phyloP scores from a whole-genome alignment of 2,113 vertebrate genomes.

The Dermatemys mawii region DNA sequence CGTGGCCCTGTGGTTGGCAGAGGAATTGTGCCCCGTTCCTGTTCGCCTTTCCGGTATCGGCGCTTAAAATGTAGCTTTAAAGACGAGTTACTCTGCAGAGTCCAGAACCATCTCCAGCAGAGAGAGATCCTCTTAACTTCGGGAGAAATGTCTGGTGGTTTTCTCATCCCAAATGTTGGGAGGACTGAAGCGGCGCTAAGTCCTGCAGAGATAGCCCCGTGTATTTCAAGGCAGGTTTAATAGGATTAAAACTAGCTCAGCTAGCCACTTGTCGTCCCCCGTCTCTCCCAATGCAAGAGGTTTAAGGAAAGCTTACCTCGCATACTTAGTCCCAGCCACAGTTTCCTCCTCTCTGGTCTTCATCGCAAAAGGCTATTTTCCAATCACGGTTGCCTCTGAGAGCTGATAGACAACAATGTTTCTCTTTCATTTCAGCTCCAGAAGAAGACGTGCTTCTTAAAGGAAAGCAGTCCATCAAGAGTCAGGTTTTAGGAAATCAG shows the following conservation, averaged over 20 bases:
- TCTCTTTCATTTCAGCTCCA: conserved; percentile 83
- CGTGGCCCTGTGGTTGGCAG: neutral
- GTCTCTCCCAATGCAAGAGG: conserved; percentile 11
- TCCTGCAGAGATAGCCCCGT: neutral
- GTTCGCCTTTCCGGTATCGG: neutral
- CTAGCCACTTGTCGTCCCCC: neutral
- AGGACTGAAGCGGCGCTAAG: neutral
- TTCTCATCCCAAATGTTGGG: neutral
- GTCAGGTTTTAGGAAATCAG: conserved; percentile 92
- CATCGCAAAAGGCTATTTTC: neutral
- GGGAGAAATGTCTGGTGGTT: neutral
- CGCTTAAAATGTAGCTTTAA: fast-evolving
- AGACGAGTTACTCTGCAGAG: fast-evolving
- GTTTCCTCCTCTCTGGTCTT: conserved; percentile 21
- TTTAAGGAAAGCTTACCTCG: conserved; percentile 19
- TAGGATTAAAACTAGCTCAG: conserved; percentile 31
- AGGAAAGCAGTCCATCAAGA: conserved; percentile 94
- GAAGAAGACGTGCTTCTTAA: conserved; percentile 93
- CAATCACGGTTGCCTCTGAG: conserved; percentile 17
- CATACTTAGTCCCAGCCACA: neutral
- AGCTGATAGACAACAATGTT: conserved; percentile 55
- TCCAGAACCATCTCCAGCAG: neutral
- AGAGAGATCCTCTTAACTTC: fast-evolving
- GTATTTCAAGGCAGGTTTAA: conserved; percentile 32
- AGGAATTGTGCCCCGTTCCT: neutral